Evolutionary conservation across 2,113 vertebrate genomes (phyloP), one percentile per base, ranked within the genome.

Genomic region (Arothron firmamentum): DNA sequence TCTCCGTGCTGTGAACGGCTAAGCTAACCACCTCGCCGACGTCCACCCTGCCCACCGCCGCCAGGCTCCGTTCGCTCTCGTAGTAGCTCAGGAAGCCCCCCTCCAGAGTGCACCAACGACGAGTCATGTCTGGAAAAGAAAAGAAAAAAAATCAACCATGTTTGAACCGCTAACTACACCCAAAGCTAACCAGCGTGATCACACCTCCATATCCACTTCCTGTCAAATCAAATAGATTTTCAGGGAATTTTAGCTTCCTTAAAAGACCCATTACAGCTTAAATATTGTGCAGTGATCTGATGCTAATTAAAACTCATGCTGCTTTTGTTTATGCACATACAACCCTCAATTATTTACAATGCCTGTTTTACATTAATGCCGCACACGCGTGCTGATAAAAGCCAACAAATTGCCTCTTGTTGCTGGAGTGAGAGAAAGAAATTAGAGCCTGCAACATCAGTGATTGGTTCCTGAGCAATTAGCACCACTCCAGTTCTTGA

Each of bases 21-120:
- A 98, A 81, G 79, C 92, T 94, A 67, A 93, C 90, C 21, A 94
- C 91, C 69, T 95, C 89, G 11, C 1, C 88, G 75, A 95, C 70
- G 56, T 94, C 92, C 85, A 97, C 88, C 67, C 94, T 92, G 64
- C 95, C 93, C 21, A 91, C 88, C 20, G 95, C 91, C 6, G 87
- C 74, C 1, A 91, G 79, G 54, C 89, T 91, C 55, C 91, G 91
- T 77, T 95, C 92, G 59, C 84, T 94, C 83, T 98, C 96, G 49
- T 98, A 98, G 83, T 94, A 98, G 83, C 91, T 96, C 72, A 98
- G 84, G 80, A 93, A 96, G 50, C 94, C 92, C 4, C 93, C 93
- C 89, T 98, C 96, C 67, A 98, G 77, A 11, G 94, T 94, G 61
- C 96, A 99, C 96, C 96, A 99, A 21, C 92, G 93, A 43, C 82